phyloP scores from a whole-genome alignment of 2,113 vertebrate species.

The Ophiodon elongatus region DNA sequence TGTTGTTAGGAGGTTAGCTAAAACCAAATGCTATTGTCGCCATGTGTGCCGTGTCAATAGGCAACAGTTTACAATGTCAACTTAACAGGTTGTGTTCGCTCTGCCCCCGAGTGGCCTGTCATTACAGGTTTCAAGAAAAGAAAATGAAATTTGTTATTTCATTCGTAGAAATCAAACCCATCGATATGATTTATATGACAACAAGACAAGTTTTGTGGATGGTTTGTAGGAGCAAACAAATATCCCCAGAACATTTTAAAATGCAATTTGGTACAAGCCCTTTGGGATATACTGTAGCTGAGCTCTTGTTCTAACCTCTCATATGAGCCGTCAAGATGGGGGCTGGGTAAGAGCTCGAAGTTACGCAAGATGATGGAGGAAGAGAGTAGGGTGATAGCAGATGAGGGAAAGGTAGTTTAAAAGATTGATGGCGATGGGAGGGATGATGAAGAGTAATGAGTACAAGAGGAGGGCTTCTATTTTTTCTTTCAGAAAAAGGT shows the following conservation, averaged over 20 bases:
- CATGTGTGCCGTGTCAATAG: not conserved
- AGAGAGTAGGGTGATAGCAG: constrained; percentile 57
- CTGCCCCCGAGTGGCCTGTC: not conserved
- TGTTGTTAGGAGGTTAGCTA: not conserved
- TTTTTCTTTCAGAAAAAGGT: not conserved
- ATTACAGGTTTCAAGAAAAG: not conserved
- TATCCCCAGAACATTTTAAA: constrained; percentile 42
- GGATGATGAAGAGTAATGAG: constrained; percentile 69
- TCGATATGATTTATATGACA: constrained; percentile 15
- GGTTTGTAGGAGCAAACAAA: constrained; percentile 16
- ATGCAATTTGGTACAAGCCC: constrained; percentile 46
- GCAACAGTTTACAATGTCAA: not conserved
- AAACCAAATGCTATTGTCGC: not conserved
- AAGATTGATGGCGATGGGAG: constrained; percentile 66
- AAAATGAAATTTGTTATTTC: not conserved
- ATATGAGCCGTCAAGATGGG: constrained; percentile 54
- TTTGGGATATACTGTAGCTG: constrained; percentile 25
- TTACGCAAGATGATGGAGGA: constrained; percentile 64
- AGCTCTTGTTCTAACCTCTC: constrained; percentile 54
- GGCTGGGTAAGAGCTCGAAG: constrained; percentile 49
- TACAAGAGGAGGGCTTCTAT: constrained; percentile 47
- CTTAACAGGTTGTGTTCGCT: not conserved
- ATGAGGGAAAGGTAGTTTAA: constrained; percentile 69
- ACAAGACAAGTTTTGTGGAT: constrained; percentile 8
- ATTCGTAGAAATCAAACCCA: constrained; percentile 23